These are phyloP conservation scores for Diuraphis noxia DNA, from an alignment of 1,140 invertebrate genomes.

Conservation along the genomic window DNA sequence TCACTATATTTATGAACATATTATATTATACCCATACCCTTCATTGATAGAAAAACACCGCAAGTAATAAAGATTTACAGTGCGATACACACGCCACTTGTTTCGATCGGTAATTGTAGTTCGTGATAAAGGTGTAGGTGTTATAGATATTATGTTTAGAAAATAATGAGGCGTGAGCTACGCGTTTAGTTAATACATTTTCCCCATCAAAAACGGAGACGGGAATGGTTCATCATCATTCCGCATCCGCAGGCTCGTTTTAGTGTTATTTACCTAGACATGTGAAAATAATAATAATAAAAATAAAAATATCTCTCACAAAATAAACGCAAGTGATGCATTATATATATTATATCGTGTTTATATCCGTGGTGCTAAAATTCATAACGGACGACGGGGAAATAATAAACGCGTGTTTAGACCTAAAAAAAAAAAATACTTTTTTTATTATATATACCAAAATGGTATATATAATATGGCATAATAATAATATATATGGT, in stretches of 20 bases:
- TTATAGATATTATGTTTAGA: neutral
- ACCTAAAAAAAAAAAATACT: conserved; percentile 16
- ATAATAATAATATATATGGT: neutral
- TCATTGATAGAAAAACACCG: neutral
- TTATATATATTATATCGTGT: neutral
- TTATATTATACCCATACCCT: neutral
- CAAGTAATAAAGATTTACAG: neutral
- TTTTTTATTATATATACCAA: no score
- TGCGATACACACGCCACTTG: neutral
- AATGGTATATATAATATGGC: neutral
- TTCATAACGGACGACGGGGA: neutral
- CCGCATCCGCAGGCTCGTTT: neutral
- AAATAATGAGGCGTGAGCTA: neutral
- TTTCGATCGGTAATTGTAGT: neutral
- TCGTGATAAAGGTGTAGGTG: neutral
- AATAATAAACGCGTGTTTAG: conserved; percentile 5
- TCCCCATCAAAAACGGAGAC: neutral
- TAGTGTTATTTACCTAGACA: neutral
- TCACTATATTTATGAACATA: neutral
- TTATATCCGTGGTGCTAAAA: conserved; percentile 17
- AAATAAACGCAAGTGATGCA: conserved; percentile 4
- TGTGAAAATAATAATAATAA: neutral
- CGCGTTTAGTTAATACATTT: neutral
- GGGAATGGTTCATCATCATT: conserved; percentile 18
- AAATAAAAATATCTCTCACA: neutral